A percentile compares a stretch with the other conserved stretches of the same genome.
Conservation (phyloP, 2,113 vertebrate genomes). For the Sciurus niger region DNA sequence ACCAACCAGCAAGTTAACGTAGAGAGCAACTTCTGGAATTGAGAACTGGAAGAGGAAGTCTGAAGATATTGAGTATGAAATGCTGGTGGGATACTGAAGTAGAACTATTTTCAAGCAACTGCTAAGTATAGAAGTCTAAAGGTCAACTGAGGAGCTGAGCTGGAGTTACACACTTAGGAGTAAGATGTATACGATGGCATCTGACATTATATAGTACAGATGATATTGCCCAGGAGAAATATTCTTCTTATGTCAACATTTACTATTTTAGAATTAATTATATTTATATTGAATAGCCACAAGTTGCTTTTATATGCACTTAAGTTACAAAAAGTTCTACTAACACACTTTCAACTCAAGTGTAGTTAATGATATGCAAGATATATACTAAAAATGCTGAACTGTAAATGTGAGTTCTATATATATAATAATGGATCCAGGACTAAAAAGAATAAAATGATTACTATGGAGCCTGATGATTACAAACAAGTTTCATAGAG, state of each 20-base stretch:
- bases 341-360: not conserved
- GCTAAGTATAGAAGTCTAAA: not conserved
- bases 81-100: not conserved
- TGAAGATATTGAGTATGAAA: not conserved
- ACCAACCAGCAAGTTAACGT: too few relatives aligned
- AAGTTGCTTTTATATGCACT: conserved; percentile 42
- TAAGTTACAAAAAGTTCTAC: not conserved
- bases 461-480: not conserved
- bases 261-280: conserved; percentile 53
- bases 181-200: not conserved
- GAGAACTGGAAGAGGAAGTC: too few relatives aligned
- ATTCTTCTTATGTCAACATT: not conserved
- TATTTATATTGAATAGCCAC: conserved; percentile 16
- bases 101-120: not conserved
- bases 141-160: not conserved
- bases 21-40: too few relatives aligned
- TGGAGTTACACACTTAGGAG: not conserved
- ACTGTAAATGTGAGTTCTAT: not conserved
- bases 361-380: conserved; percentile 7
- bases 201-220: conserved; percentile 3
- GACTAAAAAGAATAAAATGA: conserved; percentile 25
- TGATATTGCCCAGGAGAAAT: not conserved
- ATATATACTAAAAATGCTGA: not conserved
- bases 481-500: not conserved
- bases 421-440: not conserved